Evolutionary conservation across 2,888 invertebrate genomes (phyloP).

Genomic region (Nomada lathburiana): DNA sequence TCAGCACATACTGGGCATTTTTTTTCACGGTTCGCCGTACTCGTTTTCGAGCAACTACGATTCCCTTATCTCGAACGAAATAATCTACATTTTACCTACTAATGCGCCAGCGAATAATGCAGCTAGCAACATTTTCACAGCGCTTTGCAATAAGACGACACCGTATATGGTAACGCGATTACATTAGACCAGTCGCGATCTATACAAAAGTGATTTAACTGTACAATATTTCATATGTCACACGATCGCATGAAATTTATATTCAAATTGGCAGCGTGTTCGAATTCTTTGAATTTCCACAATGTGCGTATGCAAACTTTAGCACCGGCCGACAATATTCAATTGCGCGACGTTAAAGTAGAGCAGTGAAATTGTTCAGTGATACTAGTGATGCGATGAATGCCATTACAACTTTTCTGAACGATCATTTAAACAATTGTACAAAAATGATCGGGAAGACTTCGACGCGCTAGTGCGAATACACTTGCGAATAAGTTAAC

Average conservation of each 20-base stretch:
- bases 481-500: background rate
- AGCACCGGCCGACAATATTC: too few species aligned
- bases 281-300: too few species aligned
- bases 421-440: too few species aligned
- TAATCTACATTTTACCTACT: background rate
- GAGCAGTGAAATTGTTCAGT: too few species aligned
- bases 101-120: background rate
- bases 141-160: background rate
- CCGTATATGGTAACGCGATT: background rate
- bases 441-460: too few species aligned
- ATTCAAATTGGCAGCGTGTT: too few species aligned
- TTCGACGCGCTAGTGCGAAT: too few species aligned
- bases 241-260: too few species aligned
- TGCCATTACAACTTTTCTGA: too few species aligned
- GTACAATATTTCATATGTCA: background rate
- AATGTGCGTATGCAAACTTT: too few species aligned
- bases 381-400: too few species aligned
- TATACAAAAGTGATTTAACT: background rate
- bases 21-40: slow-evolving; percentile 4
- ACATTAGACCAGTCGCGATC: background rate
- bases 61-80: slow-evolving; percentile 16
- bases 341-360: too few species aligned
- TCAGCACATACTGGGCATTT: background rate
- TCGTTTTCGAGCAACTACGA: background rate
- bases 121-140: background rate